These are phyloP conservation scores for Bucorvus abyssinicus DNA, from an alignment of 2,797 vertebrate genomes.

Conservation along the genomic window DNA sequence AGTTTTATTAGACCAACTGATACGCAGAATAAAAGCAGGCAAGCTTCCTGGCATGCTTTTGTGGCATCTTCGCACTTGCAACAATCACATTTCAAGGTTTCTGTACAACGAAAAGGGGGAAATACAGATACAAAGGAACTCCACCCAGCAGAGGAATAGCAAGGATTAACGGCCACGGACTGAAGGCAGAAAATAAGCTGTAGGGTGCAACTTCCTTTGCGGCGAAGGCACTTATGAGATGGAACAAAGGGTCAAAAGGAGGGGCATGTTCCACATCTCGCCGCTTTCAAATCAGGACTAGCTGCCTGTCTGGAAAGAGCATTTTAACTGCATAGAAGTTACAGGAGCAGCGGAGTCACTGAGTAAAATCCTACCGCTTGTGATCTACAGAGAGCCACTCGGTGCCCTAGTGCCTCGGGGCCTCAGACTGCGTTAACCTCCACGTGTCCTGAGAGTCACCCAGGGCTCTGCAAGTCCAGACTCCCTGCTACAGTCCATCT, in stretches of 20 bases:
- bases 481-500: neutral
- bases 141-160: conserved; percentile 17
- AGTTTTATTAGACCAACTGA: neutral
- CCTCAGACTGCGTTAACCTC: neutral
- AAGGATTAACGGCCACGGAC: conserved; percentile 14
- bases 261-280: neutral
- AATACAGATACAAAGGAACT: neutral
- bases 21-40: neutral
- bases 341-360: neutral
- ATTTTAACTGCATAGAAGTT: neutral
- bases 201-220: neutral
- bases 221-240: neutral
- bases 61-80: neutral
- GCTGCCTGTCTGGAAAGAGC: conserved; percentile 20
- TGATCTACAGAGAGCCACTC: neutral
- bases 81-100: neutral
- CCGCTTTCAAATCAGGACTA: conserved; percentile 9
- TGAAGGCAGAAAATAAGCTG: conserved; percentile 41
- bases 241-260: conserved; percentile 58
- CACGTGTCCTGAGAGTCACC: neutral
- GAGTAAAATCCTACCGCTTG: neutral
- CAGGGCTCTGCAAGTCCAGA: neutral
- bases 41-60: neutral
- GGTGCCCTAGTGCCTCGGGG: neutral
- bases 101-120: neutral